phyloP scores from a whole-genome alignment of 2,797 vertebrate species.

The Xerus rutilus region DNA sequence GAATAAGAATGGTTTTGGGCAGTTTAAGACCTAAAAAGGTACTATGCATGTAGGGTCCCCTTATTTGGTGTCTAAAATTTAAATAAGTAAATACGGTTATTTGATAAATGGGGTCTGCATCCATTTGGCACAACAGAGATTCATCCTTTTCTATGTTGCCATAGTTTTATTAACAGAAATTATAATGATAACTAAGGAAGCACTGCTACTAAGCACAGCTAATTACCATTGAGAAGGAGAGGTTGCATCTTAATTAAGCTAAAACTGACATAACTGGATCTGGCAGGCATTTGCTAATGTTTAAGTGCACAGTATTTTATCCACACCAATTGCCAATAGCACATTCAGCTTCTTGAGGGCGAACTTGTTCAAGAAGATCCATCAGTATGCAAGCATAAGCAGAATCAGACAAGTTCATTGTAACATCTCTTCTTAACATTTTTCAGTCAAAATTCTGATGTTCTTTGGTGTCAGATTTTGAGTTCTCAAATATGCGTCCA shows the following conservation, averaged over 20 bases:
- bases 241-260: conserved; percentile 3
- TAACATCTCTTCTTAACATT: conserved; percentile 18
- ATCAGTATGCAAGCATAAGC: background rate
- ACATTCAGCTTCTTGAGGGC: background rate
- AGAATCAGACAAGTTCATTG: background rate
- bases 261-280: conserved; percentile 21
- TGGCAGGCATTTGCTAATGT: conserved; percentile 10
- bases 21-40: conserved; percentile 24
- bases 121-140: background rate
- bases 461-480: background rate
- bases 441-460: conserved; percentile 15
- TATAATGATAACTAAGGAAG: conserved; percentile 15
- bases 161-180: conserved; percentile 42
- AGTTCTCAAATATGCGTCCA: conserved; percentile 27
- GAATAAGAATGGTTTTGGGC: background rate
- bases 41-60: background rate
- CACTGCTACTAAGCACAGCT: background rate
- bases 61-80: conserved; percentile 1
- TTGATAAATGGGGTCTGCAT: background rate
- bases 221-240: conserved; percentile 21
- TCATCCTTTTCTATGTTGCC: background rate
- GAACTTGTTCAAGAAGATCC: background rate
- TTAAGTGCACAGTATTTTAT: conserved; percentile 36
- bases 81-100: background rate
- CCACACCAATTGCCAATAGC: background rate